These are phyloP conservation scores for Drosophila affinis DNA, from an alignment of 2,888 invertebrate species.

Conservation along the genomic window DNA sequence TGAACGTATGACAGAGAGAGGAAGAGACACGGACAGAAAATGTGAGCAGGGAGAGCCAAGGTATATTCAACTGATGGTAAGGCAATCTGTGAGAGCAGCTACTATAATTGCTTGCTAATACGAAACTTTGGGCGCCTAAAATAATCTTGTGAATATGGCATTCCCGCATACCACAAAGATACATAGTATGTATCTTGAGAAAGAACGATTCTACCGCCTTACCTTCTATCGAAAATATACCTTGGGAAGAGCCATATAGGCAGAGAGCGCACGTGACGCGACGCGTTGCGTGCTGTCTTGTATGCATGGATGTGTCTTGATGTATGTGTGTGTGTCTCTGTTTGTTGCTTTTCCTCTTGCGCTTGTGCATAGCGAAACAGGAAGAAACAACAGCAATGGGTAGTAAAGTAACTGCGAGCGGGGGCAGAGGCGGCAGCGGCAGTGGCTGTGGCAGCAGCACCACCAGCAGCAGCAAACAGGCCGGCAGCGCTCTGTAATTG, in stretches of 20 bases:
- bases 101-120: not conserved
- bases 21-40: slow-evolving; percentile 19
- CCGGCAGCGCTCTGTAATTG: slow-evolving; percentile 55
- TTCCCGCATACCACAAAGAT: not conserved
- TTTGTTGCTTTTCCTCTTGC: slow-evolving; percentile 33
- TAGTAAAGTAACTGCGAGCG: not conserved
- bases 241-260: not conserved
- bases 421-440: not conserved
- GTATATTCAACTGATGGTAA: not conserved
- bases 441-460: too few relatives aligned
- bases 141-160: not conserved
- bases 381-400: slow-evolving; percentile 60
- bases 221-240: not conserved
- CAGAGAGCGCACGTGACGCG: slow-evolving; percentile 46
- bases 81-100: not conserved
- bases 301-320: slow-evolving; percentile 12
- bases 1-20: slow-evolving; percentile 53
- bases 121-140: not conserved
- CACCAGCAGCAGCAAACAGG: slow-evolving; percentile 11
- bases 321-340: slow-evolving; percentile 15
- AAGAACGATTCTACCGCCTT: not conserved
- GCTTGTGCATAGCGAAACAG: slow-evolving; percentile 61
- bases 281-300: slow-evolving; percentile 13
- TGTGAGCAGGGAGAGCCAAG: not conserved
- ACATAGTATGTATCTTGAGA: not conserved